Base-by-base conservation (phyloP, 2,113 vertebrate species). In the Rhinoptilus africanus region DNA sequence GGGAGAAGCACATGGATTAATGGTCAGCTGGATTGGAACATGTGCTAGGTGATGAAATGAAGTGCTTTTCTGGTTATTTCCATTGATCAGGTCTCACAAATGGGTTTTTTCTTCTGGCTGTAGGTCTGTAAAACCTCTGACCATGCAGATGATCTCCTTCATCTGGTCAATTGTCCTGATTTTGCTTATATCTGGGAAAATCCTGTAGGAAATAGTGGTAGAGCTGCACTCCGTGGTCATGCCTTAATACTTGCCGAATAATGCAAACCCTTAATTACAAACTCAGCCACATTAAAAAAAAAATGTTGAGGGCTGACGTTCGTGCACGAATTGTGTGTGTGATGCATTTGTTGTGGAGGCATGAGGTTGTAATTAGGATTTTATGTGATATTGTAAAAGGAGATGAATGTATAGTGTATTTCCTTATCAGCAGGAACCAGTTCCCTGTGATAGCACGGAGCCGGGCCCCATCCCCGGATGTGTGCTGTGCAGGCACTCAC, bases 311-410 rank as follows among this genome's bases (percentile, higher is more conserved):
- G 59, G 64, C 60, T 93, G 88, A 78, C 60, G 72, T 91, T 94
- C 89, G 68, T 78, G 75, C 51, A 24, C 75, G 39, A 94, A 84
- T 91, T 94, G 82, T 82, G 89, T 67, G 67, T 63, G 88, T 39
- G 75, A 81, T 56, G 68, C 1, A 0, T 92, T 88, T 96, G 89
- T 86, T 93, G 74, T 83, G 81, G 59, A 96, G 82, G 74, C 85
- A 85, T 89, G 79, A 94, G 62, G 83, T 87, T 92, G 92, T 96
- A 93, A 94, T 96, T 92, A 96, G n/a, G 80, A 60, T 71, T 96
- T 96, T 87, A 66, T 74, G 72, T 2, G 7, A 67, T 93, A 95
- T 11, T 90, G 89, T 80, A 92, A 83, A 66, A 86, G 68, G 47
- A 88, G 82, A 95, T 92, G 71, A 90, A 90, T 76, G 77, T 78